Base-by-base conservation (phyloP, 2,113 vertebrate genomes). In the Epinephelus moara region DNA sequence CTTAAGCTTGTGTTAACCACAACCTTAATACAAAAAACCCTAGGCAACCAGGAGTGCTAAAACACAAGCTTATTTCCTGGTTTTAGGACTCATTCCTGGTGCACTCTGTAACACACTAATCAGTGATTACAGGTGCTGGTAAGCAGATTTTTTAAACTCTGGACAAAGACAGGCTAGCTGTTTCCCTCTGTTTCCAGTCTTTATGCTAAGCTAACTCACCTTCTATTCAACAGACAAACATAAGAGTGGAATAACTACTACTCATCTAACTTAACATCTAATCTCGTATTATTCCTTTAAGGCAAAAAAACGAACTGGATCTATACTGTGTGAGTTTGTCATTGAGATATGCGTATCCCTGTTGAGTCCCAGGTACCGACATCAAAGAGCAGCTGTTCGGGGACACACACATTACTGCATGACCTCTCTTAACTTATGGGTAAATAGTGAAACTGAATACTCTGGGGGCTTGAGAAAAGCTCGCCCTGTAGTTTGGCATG, bases 361-460 rank as follows among this genome's bases (percentile, higher is more conserved):
- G 42, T 47, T 52, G 25, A 85, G 80, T 87, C 52, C 75, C 78
- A 90, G 89, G 81, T 89, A 86, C 47, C 4, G 6, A 78, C 81
- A 87, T 92, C 81, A 94, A 87, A 91, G 78, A 72, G 85, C 85
- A 90, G 85, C 80, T 91, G 87, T 85, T 82, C 74, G 3, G 80
- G 64, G 61, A 88, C 88, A 81, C 78, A 82, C 85, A 85, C 84
- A 83, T 82, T 81, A 86, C 82, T 30, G 84, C 74, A 69, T 89
- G 90, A 91, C 86, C 88, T 75, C 85, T 88, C 80, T 68, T 90
- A 89, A 90, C 85, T 81, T 88, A 73, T 74, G 82, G 87, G 85
- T 91, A 85, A 91, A 94, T 85, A 86, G 80, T 88, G 90, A 90
- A 92, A 92, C 75, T 52, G 66, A 93, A 91, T 85, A 89, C 87